These are phyloP conservation scores for Atherinosoma microstoma DNA, from an alignment of 2,797 vertebrate species.

Conservation along the genomic window DNA sequence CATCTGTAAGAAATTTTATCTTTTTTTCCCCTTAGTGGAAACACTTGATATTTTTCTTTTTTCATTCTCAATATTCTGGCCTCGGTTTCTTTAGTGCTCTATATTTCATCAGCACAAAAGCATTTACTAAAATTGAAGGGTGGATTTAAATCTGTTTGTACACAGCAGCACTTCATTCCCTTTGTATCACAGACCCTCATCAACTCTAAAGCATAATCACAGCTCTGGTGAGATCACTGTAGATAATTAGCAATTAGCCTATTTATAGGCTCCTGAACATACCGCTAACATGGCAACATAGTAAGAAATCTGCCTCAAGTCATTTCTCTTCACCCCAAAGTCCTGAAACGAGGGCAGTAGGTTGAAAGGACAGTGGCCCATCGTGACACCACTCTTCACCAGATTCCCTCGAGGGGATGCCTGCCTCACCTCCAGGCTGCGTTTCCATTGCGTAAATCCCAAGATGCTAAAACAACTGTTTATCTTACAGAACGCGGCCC, in stretches of 20 bases:
- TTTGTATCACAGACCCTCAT: slow-evolving; percentile 61
- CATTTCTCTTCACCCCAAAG: neutral
- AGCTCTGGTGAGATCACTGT: slow-evolving; percentile 66
- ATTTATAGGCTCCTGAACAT: slow-evolving; percentile 57
- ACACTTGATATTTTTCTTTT: neutral
- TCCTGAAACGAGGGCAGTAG: slow-evolving; percentile 21
- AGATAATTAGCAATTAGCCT: slow-evolving; percentile 73
- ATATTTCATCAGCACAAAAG: slow-evolving; percentile 33
- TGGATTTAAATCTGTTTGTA: slow-evolving; percentile 41
- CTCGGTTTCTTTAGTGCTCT: neutral
- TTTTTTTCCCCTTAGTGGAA: slow-evolving; percentile 1
- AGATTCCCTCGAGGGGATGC: slow-evolving; percentile 41
- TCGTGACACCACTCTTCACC: slow-evolving; percentile 21
- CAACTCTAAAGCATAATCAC: slow-evolving; percentile 67
- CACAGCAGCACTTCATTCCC: slow-evolving; percentile 36
- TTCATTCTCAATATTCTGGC: neutral
- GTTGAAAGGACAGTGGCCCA: slow-evolving; percentile 31
- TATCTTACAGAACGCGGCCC: slow-evolving; percentile 13
- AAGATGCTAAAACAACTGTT: slow-evolving; percentile 34
- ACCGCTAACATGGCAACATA: slow-evolving; percentile 46
- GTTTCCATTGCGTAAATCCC: slow-evolving; percentile 48
- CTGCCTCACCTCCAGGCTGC: slow-evolving; percentile 22
- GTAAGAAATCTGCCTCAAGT: slow-evolving; percentile 37
- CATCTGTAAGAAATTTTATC: slow-evolving; percentile 21
- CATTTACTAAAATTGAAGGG: slow-evolving; percentile 46